Percentiles rank a stretch among this genome's conserved stretches.
Evolutionary conservation across 2,113 vertebrate genomes (phyloP).

Genomic region (Daboia siamensis): DNA sequence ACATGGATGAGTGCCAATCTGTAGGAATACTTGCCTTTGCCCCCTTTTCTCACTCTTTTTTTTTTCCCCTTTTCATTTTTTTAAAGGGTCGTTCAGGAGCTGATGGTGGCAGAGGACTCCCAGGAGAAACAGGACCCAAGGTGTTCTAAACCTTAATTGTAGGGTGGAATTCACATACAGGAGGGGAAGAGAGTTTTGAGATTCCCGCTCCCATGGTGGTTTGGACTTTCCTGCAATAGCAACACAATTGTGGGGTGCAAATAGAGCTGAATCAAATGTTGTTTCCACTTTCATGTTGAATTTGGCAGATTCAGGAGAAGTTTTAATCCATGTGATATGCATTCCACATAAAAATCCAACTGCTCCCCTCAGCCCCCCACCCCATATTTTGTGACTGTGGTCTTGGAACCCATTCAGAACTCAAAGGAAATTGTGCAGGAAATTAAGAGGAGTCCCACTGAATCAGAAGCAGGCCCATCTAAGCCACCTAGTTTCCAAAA

Average conservation of each 20-base stretch:
- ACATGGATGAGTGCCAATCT: background rate
- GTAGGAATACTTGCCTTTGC: fast-evolving
- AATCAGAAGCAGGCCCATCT: background rate
- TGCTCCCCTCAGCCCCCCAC: background rate
- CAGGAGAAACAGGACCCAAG: slow-evolving; percentile 86
- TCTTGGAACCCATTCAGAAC: background rate
- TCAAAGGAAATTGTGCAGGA: background rate
- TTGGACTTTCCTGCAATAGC: background rate
- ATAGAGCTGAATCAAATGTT: background rate
- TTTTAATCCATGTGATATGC: background rate
- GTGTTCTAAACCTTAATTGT: slow-evolving; percentile 47
- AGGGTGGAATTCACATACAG: background rate
- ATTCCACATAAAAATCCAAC: background rate
- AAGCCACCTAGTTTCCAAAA: background rate
- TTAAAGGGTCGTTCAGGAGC: slow-evolving; percentile 78
- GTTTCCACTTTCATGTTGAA: background rate
- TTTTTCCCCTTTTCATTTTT: background rate
- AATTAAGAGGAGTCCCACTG: background rate
- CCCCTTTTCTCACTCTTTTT: fast-evolving
- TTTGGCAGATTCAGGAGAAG: background rate
- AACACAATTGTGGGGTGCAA: background rate
- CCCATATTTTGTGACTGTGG: background rate
- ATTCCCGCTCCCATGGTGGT: background rate
- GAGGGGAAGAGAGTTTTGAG: background rate
- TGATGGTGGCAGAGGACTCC: slow-evolving; percentile 84